Conservation (phyloP, 1,140 invertebrate genomes). For the Drosophila persimilis region DNA sequence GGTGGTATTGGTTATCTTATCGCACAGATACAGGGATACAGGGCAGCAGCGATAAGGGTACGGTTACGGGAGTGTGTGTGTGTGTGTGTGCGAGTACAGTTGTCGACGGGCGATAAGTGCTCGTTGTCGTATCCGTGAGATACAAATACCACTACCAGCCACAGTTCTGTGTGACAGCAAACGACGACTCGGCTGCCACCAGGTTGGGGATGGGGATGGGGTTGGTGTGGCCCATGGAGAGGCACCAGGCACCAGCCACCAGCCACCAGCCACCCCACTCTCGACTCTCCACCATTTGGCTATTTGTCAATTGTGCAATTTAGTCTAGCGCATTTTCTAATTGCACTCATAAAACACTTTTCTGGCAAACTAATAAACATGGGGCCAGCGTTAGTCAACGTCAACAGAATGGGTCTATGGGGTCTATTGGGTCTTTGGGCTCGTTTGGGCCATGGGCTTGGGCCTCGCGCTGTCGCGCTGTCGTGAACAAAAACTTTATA, state of each 20-base stretch:
- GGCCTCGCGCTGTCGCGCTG: constrained; percentile 27
- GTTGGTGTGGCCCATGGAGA: too few relatives aligned
- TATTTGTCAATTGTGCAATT: constrained; percentile 78
- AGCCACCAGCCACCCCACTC: not conserved
- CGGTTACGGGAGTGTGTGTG: constrained; percentile 11
- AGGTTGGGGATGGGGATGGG: constrained; percentile 35
- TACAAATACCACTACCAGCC: constrained; percentile 59
- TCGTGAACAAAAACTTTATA: constrained; percentile 36
- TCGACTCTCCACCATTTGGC: constrained; percentile 9
- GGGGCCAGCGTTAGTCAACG: constrained; percentile 60
- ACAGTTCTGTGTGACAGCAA: too few relatives aligned
- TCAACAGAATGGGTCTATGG: constrained; percentile 24
- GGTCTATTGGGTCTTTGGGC: not conserved
- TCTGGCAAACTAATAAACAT: constrained; percentile 75
- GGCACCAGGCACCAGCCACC: not conserved
- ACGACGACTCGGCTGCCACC: not conserved
- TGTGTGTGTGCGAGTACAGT: constrained; percentile 31
- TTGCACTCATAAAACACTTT: constrained; percentile 77
- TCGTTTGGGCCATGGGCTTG: not conserved
- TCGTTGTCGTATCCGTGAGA: constrained; percentile 57
- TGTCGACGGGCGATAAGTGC: constrained; percentile 61
- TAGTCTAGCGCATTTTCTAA: constrained; percentile 75
- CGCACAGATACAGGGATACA: constrained; percentile 23
- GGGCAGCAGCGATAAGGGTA: constrained; percentile 47
- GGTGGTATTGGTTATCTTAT: constrained; percentile 75